Percentiles rank a stretch among this genome's conserved stretches.
Conservation (phyloP, 2,888 invertebrate species). For the Ormyrus pomaceus region DNA sequence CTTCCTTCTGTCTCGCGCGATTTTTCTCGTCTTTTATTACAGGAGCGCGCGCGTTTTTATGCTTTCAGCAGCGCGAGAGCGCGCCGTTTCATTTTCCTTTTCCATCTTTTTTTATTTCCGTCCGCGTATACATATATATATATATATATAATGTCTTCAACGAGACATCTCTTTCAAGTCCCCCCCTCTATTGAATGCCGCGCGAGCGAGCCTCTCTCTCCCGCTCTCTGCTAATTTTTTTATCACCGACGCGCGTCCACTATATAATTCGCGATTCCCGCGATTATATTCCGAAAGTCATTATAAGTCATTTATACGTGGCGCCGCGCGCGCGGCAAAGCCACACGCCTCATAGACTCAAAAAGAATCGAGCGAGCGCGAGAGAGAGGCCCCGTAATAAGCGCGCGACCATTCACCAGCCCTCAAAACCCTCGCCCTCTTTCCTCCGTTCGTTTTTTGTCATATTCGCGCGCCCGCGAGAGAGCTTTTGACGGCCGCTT, state of each 20-base stretch:
- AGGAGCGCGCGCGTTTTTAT: slow-evolving; percentile 23
- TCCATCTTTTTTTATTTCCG: background rate
- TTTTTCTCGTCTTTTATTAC: slow-evolving; percentile 38
- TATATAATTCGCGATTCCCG: slow-evolving; percentile 61
- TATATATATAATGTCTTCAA: background rate
- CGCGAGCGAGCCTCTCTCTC: slow-evolving; percentile 7
- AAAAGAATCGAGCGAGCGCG: slow-evolving; percentile 23
- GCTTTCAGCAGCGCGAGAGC: background rate
- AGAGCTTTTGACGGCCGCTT: background rate
- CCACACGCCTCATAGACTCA: slow-evolving; percentile 24
- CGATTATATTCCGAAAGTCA: slow-evolving; percentile 64
- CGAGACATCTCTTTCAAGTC: slow-evolving; percentile 44
- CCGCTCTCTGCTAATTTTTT: slow-evolving; percentile 50
- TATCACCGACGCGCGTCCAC: slow-evolving; percentile 57
- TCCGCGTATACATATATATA: background rate
- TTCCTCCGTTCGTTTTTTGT: slow-evolving; percentile 6
- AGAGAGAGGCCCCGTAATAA: background rate
- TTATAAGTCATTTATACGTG: slow-evolving; percentile 65
- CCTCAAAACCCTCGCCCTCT: background rate
- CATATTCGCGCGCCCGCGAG: background rate
- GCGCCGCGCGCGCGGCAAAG: slow-evolving; percentile 26
- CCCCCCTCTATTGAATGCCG: slow-evolving; percentile 20
- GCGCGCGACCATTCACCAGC: slow-evolving; percentile 14
- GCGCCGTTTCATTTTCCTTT: slow-evolving; percentile 31
- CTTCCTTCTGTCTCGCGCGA: slow-evolving; percentile 45